phyloP scores from a whole-genome alignment of 2,113 vertebrate species.

The Pseudopipra pipra region DNA sequence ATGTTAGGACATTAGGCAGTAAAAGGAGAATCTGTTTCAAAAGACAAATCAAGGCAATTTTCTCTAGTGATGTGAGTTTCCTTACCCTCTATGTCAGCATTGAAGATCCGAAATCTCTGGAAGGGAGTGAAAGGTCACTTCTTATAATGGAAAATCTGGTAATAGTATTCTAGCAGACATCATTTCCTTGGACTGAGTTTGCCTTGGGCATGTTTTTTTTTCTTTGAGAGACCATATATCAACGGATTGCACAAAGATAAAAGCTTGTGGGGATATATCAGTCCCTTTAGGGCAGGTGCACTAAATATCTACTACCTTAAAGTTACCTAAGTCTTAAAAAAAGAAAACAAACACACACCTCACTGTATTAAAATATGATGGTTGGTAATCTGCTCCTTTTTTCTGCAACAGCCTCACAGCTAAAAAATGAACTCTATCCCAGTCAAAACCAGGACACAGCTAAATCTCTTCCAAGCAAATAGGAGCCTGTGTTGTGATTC shows the following conservation, averaged over 20 bases:
- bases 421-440: background rate
- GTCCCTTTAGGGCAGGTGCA: background rate
- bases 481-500: background rate
- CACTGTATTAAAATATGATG: background rate
- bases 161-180: background rate
- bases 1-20: background rate
- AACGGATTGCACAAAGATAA: background rate
- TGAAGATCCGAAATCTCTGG: background rate
- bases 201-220: background rate
- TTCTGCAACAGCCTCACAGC: background rate
- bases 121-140: background rate
- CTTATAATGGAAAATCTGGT: background rate
- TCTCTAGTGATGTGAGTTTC: background rate
- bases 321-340: background rate
- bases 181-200: background rate
- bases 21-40: background rate
- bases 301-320: background rate
- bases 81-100: background rate
- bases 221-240: background rate
- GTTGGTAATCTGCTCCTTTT: background rate
- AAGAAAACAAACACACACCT: background rate
- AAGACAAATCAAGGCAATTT: constrained; percentile 12
- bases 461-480: background rate
- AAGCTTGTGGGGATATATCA: background rate
- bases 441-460: background rate